Conservation (phyloP, 2,113 vertebrate genomes). For the Psammodynastes pulverulentus region DNA sequence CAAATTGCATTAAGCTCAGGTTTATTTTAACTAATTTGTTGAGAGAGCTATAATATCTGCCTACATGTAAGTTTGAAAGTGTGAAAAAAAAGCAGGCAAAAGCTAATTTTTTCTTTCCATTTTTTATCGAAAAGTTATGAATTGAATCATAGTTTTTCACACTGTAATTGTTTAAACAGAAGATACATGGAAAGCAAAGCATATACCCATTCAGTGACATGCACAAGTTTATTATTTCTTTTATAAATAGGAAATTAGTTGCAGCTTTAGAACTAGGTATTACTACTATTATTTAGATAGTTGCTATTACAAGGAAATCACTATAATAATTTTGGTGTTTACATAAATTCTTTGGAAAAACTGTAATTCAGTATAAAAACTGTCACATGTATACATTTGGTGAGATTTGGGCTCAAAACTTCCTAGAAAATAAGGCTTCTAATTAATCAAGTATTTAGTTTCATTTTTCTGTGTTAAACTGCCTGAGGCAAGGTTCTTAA, state of each 20-base stretch:
- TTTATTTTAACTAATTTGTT: not conserved
- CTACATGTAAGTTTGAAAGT: not conserved
- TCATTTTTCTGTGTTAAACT: not conserved
- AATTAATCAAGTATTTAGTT: not conserved
- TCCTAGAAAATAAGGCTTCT: slow-evolving; percentile 4
- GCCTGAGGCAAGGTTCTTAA: not conserved
- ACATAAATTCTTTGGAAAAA: not conserved
- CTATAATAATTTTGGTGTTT: not conserved
- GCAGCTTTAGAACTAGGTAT: not conserved
- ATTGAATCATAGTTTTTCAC: not conserved
- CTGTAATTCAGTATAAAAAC: not conserved
- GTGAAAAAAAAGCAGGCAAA: not conserved
- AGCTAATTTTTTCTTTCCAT: not conserved
- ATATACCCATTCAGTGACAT: not conserved
- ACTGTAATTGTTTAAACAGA: not conserved
- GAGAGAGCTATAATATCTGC: not conserved
- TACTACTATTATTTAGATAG: not conserved
- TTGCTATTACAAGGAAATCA: not conserved
- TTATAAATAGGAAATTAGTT: not conserved
- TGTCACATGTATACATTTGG: not conserved
- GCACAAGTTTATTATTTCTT: not conserved
- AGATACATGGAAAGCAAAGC: not conserved
- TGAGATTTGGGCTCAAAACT: slow-evolving; percentile 24
- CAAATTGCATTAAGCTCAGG: not conserved
- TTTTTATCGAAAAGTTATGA: not conserved